phyloP scores from a whole-genome alignment of 2,888 invertebrate species.

The Metellina segmentata region DNA sequence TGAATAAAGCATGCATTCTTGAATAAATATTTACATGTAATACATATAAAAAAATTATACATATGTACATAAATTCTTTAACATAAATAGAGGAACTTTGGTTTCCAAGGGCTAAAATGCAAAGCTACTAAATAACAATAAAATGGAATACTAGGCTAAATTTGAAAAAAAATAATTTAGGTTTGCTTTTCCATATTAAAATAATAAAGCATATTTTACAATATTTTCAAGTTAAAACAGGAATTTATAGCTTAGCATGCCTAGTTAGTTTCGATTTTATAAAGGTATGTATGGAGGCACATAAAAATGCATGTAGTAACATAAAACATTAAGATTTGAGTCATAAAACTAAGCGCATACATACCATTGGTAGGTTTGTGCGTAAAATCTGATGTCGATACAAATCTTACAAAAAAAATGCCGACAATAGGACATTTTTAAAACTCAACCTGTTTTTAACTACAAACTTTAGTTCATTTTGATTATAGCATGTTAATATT shows the following conservation, averaged over 20 bases:
- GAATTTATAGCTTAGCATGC: not conserved
- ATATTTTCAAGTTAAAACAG: not conserved
- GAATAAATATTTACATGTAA: conserved; percentile 24
- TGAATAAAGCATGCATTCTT: conserved; percentile 10
- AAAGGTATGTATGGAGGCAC: no score
- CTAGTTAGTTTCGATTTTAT: no score
- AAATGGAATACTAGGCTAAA: not conserved
- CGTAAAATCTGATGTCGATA: no score
- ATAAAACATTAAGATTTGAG: no score
- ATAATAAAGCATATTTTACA: not conserved
- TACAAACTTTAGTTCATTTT: no score
- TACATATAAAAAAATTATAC: not conserved
- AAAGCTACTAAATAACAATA: not conserved
- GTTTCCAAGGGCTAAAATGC: not conserved
- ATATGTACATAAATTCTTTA: conserved; percentile 1
- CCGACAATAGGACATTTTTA: no score
- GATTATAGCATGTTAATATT: no score
- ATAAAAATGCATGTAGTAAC: no score
- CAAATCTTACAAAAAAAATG: no score
- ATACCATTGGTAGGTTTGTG: no score
- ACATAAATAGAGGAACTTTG: conserved; percentile 42
- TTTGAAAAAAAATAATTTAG: not conserved
- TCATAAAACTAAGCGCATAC: no score
- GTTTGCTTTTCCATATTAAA: not conserved
- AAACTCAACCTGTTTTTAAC: no score